These are phyloP conservation scores for Polylopha cassiicola DNA, from an alignment of 2,888 invertebrate species.

Conservation along the genomic window DNA sequence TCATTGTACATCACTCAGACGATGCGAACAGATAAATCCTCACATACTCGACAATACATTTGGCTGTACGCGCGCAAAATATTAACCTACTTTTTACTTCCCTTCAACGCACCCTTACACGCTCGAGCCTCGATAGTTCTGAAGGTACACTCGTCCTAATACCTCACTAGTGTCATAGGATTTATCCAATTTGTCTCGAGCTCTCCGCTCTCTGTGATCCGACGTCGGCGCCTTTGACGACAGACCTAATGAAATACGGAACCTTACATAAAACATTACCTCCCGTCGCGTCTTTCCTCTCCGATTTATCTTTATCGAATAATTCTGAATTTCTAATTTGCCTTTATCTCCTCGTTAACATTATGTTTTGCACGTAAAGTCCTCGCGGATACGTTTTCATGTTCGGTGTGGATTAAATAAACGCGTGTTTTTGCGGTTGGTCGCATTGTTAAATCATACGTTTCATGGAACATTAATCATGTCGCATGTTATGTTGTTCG, in stretches of 20 bases:
- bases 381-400: conserved; percentile 31
- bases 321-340: conserved; percentile 54
- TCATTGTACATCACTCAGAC: conserved; percentile 26
- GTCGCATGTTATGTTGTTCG: conserved; percentile 48
- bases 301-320: conserved; percentile 60
- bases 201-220: conserved; percentile 28
- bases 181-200: conserved; percentile 26
- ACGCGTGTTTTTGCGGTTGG: conserved; percentile 37
- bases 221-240: conserved; percentile 40
- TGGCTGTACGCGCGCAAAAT: conserved; percentile 21
- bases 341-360: conserved; percentile 32
- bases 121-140: conserved; percentile 6
- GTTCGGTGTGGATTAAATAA: conserved; percentile 40
- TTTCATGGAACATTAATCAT: conserved; percentile 55
- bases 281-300: conserved; percentile 59
- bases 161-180: conserved; percentile 12
- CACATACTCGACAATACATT: conserved; percentile 28
- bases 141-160: conserved; percentile 1
- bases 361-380: conserved; percentile 36
- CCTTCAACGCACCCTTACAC: not conserved
- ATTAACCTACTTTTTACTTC: conserved; percentile 18
- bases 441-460: conserved; percentile 52
- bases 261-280: conserved; percentile 67
- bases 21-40: conserved; percentile 26
- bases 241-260: conserved; percentile 51